phyloP scores from a whole-genome alignment of 2,888 invertebrate genomes.

The Cheilosia urbana region DNA sequence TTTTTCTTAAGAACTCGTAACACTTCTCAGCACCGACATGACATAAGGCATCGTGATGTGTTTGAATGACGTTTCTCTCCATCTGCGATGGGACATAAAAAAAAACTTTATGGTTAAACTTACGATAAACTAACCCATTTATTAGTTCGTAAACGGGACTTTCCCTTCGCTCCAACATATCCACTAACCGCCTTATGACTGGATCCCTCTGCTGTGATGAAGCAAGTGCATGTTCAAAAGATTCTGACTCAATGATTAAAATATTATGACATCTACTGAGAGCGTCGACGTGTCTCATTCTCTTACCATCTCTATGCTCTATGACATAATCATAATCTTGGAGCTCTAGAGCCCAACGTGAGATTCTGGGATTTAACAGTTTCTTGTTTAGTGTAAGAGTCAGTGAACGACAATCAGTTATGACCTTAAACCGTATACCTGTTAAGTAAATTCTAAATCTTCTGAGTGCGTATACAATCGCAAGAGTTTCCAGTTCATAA shows the following conservation, averaged over 20 bases:
- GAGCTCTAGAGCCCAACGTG: conserved; percentile 74
- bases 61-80: conserved; percentile 11
- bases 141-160: neutral
- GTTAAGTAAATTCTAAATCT: conserved; percentile 77
- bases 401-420: conserved; percentile 73
- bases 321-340: conserved; percentile 79
- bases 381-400: conserved; percentile 73
- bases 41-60: conserved; percentile 77
- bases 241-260: conserved; percentile 33
- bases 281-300: conserved; percentile 79
- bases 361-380: conserved; percentile 75
- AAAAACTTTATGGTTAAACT: conserved; percentile 15
- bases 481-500: conserved; percentile 78
- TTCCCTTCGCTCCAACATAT: conserved; percentile 64
- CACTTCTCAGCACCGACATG: conserved; percentile 79
- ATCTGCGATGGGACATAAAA: conserved; percentile 41
- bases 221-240: conserved; percentile 53
- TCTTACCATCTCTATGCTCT: conserved; percentile 70
- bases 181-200: conserved; percentile 3
- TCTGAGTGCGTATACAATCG: conserved; percentile 77
- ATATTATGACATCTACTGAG: conserved; percentile 76
- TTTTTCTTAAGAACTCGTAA: conserved; percentile 74
- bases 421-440: conserved; percentile 76
- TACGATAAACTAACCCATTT: conserved; percentile 61
- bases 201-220: conserved; percentile 63